Evolutionary conservation across 2,113 vertebrate genomes (phyloP).

Genomic region (Mus spicilegus): DNA sequence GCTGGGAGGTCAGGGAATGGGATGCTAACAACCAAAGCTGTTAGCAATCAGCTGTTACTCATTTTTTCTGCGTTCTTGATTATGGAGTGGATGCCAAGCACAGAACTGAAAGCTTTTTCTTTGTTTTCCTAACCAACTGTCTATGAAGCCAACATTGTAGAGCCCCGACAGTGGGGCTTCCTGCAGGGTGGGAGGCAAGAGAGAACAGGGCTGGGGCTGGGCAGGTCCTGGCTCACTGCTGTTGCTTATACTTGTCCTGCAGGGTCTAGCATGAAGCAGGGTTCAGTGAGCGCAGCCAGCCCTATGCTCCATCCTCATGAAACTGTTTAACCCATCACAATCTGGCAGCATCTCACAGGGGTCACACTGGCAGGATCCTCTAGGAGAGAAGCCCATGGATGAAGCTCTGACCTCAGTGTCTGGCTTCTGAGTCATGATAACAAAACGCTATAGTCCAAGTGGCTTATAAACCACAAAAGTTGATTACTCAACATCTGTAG

Average conservation of each 20-base stretch:
- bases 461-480: background rate
- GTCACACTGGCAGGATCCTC: background rate
- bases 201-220: background rate
- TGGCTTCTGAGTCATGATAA: background rate
- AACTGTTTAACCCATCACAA: background rate
- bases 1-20: background rate
- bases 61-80: background rate
- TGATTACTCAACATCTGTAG: background rate
- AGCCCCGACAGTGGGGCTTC: background rate
- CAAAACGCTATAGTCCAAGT: no score
- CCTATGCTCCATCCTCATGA: no score
- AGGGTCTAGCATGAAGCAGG: background rate
- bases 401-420: background rate
- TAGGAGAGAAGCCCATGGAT: background rate
- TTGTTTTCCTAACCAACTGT: background rate
- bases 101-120: background rate
- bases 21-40: no score
- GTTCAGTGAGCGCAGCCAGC: background rate
- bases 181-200: rapidly evolving
- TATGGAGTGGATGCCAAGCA: background rate
- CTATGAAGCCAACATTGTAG: rapidly evolving
- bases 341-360: background rate
- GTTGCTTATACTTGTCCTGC: background rate
- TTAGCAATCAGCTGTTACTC: background rate
- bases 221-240: background rate